Base-by-base conservation (phyloP, 2,888 invertebrate genomes). In the Maniola hyperantus region DNA sequence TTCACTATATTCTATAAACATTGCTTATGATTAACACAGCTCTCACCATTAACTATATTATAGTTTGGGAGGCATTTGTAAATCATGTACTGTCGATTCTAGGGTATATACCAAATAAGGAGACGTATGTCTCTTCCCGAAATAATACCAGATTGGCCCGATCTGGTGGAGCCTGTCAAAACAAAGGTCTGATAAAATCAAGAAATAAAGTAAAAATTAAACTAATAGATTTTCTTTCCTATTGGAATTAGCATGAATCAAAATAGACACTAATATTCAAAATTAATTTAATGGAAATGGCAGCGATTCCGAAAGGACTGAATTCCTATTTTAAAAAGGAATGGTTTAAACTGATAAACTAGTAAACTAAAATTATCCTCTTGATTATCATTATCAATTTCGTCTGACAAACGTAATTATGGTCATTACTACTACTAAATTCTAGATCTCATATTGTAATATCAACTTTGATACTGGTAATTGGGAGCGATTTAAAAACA, bases 81-180 rank as follows among this genome's bases (percentile, higher is more conserved):
- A 87, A 85, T 87, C 84, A 76, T 80, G 75, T 82, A 75, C 80
- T 88, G 80, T 85, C 88, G 88, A 91, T 93, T 94, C 88, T 94
- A 95, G 95, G 95, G 93, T 83, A 90, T 95, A 86, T 95, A 94
- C 94, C 93, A 94, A 83, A 94, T 94, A 89, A 93, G 93, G 90
- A 94, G 95, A 92, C 94, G 94, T 79, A 94, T 94, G 91, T 94
- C 94, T 90, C 93, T 95, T 76, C 93, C 93, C 83, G 95, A 95
- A 92, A 88, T 96, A 84, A 95, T 96, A 88, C 95, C 95, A 81
- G 96, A 96, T 93, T 96, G 96, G 96, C 96, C 96, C 83, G 94
- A 87, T 80, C 94, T 96, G 89, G 90, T 93, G 89, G 93, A 93
- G 88, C 89, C 93, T 91, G 93, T 93, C 86, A 94, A 93, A 93